Evolutionary conservation across 2,797 vertebrate genomes (phyloP), one percentile per base, ranked within the genome.

Genomic region (Enteromius argenteus): DNA sequence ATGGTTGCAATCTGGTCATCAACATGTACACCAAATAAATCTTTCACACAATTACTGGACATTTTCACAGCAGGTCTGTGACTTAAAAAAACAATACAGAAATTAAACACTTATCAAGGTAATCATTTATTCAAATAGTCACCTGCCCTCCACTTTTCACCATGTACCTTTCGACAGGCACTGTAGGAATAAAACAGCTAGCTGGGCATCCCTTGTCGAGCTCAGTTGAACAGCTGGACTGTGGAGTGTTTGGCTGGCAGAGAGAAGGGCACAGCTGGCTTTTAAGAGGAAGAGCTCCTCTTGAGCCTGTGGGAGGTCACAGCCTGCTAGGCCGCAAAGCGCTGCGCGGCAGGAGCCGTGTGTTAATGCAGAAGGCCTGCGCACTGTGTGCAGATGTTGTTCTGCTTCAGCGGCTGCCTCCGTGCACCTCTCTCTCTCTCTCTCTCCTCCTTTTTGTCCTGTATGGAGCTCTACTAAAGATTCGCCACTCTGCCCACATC

Each of bases 211-310:
- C 88, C 89, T 89, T 91, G 85, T 80, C 85, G 88, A 91, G 90
- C 93, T 94, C 93, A 95, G 95, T 93, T 94, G 92, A 95, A 95
- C 94, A 95, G 93, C 93, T 95, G 94, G 94, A 95, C 94, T 90
- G 92, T 92, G 91, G 90, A 92, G 93, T 93, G 92, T 93, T 94
- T 94, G 93, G 93, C 92, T 90, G 90, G 88, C 90, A 88, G 88
- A 90, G 91, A 92, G 91, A 91, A 89, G 90, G 92, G 91, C 94
- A 94, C 94, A 95, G 94, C 94, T 95, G 95, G 93, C 93, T 94
- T 94, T 95, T 94, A 95, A 94, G 94, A 94, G 94, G 92, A 94
- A 93, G 93, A 93, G 90, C 89, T 93, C 92, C 94, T 92, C 90
- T 83, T 88, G 93, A 93, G 93, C 92, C 93, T 90, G 88, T 91